These are phyloP conservation scores for Tuta absoluta DNA, from an alignment of 2,888 invertebrate genomes.

Conservation along the genomic window DNA sequence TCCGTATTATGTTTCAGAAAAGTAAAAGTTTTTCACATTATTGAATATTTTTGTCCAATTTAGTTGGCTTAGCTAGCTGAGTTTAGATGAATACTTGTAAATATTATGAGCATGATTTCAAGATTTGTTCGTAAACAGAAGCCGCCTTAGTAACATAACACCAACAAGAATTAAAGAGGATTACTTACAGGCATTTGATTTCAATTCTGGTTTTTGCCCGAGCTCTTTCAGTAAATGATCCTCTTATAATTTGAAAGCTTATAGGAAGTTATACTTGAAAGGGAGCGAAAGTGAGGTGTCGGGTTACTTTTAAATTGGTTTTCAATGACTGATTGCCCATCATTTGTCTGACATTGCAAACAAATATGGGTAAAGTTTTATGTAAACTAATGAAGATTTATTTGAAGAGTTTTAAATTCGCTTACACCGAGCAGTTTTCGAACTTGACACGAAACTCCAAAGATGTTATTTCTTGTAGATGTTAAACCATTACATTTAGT, in stretches of 20 bases:
- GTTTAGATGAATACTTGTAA: no score
- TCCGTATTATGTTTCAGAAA: no score
- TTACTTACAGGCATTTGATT: constrained; percentile 10
- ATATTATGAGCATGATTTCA: no score
- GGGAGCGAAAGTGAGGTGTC: constrained; percentile 4
- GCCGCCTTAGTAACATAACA: not conserved
- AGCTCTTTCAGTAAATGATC: not conserved
- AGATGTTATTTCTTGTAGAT: no score
- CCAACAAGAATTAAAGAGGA: constrained; percentile 15
- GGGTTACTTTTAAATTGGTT: constrained; percentile 1
- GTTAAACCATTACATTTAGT: no score
- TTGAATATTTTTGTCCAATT: no score
- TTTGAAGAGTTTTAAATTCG: no score
- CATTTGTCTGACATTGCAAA: not conserved
- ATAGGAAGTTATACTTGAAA: not conserved
- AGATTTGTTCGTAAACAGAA: not conserved
- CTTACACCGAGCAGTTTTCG: no score
- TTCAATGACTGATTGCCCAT: not conserved
- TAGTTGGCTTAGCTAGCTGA: no score
- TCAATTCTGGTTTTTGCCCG: constrained; percentile 8
- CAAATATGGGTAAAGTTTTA: not conserved
- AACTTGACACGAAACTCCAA: no score
- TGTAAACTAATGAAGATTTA: no score
- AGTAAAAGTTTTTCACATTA: no score
- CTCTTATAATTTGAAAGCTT: constrained; percentile 1